A percentile compares a stretch with the other conserved stretches of the same genome.
These are phyloP conservation scores for Ectemnius cavifrons DNA, from an alignment of 2,888 invertebrate species.

Conservation along the genomic window DNA sequence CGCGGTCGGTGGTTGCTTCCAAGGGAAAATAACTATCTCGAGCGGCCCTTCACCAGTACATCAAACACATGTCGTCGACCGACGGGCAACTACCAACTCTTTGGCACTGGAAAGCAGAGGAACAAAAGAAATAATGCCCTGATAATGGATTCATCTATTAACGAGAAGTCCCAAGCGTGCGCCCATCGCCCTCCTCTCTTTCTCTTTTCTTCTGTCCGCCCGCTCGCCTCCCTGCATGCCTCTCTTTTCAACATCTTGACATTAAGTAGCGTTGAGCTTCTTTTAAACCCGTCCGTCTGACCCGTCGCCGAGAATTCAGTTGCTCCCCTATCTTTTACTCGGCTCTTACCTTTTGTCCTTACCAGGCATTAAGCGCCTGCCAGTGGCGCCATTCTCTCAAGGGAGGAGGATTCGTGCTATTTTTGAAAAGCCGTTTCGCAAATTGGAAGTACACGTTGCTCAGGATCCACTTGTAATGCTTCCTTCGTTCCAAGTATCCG, in stretches of 20 bases:
- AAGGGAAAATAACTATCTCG: conserved; percentile 25
- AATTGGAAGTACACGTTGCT: neutral
- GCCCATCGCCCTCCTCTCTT: neutral
- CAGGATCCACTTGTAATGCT: neutral
- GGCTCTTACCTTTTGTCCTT: neutral
- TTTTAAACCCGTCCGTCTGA: neutral
- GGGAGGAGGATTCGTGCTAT: neutral
- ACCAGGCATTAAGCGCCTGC: neutral
- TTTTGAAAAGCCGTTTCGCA: neutral
- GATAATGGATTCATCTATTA: conserved; percentile 2
- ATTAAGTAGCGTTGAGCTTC: neutral
- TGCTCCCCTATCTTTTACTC: neutral
- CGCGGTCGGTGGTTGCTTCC: conserved; percentile 38
- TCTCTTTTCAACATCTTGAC: neutral
- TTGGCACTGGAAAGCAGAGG: neutral
- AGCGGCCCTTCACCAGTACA: conserved; percentile 16
- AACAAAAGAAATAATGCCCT: neutral
- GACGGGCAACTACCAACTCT: no score
- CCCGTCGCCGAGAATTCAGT: neutral
- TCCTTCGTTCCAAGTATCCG: neutral
- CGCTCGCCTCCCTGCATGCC: no score
- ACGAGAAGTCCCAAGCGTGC: neutral
- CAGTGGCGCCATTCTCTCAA: neutral
- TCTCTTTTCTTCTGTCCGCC: neutral
- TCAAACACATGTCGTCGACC: conserved; percentile 43